These are phyloP conservation scores for Sisyra nigra DNA, from an alignment of 2,888 invertebrate genomes.

Conservation along the genomic window DNA sequence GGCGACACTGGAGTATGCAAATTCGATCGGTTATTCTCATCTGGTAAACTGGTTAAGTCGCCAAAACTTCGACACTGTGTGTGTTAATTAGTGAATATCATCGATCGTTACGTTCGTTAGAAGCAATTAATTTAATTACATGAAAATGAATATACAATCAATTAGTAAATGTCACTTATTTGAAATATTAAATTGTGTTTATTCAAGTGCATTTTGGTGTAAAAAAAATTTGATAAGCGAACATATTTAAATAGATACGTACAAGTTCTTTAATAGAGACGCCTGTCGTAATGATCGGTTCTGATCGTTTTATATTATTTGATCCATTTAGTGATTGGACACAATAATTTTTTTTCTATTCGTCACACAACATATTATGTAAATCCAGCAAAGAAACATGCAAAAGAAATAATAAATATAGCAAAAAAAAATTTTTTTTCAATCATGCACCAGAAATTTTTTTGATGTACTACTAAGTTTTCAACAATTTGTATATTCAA, in stretches of 20 bases:
- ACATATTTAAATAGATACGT: constrained; percentile 17
- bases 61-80: constrained; percentile 44
- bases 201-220: neutral
- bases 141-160: constrained; percentile 7
- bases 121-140: neutral
- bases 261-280: constrained; percentile 33
- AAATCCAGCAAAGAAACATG: constrained; percentile 11
- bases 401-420: constrained; percentile 10
- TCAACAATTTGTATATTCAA: too few species aligned
- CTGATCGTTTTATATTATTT: constrained; percentile 12
- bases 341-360: constrained; percentile 21
- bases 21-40: constrained; percentile 16
- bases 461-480: too few species aligned
- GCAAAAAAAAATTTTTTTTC: constrained; percentile 4
- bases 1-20: constrained; percentile 3
- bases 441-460: too few species aligned
- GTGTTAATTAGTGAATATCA: constrained; percentile 10
- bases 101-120: neutral
- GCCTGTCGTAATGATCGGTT: constrained; percentile 26
- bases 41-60: constrained; percentile 37
- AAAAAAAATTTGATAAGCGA: neutral
- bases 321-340: constrained; percentile 17
- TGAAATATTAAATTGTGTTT: neutral
- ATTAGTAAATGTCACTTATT: constrained; percentile 1
- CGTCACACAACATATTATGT: constrained; percentile 11